phyloP scores from a whole-genome alignment of 1,140 invertebrate species.

The Anoplolepis gracilipes region DNA sequence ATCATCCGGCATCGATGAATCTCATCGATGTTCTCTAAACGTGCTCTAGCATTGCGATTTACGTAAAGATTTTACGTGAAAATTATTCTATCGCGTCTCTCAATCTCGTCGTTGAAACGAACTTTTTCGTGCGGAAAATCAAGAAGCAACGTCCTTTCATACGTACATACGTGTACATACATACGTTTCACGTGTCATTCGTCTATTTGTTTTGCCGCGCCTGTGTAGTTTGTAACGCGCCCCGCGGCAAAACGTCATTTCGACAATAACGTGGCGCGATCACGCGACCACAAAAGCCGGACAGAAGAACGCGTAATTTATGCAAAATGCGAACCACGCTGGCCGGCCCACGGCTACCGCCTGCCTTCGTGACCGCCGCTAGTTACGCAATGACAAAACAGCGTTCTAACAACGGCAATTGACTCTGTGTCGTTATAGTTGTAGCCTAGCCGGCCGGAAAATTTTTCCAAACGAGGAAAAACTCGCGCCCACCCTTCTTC shows the following conservation, averaged over 20 bases:
- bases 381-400: slow-evolving; percentile 71
- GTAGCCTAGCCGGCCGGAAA: background rate
- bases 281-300: slow-evolving; percentile 61
- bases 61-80: no score
- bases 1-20: no score
- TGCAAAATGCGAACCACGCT: slow-evolving; percentile 64
- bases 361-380: slow-evolving; percentile 57
- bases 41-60: no score
- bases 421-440: slow-evolving; percentile 11
- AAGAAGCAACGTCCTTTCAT: slow-evolving; percentile 62
- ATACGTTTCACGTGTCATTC: slow-evolving; percentile 65
- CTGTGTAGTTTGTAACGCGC: slow-evolving; percentile 53
- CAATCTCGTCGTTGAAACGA: background rate
- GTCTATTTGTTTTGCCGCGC: slow-evolving; percentile 73
- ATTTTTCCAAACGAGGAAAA: background rate
- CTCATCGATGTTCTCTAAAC: no score
- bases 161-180: background rate
- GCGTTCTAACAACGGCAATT: slow-evolving; percentile 63
- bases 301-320: slow-evolving; percentile 70
- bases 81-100: no score
- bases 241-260: slow-evolving; percentile 62
- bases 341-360: no score
- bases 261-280: slow-evolving; percentile 68
- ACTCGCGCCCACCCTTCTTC: background rate
- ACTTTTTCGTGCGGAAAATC: slow-evolving; percentile 5